Percentiles rank a stretch among this genome's conserved stretches.
Evolutionary conservation across 2,797 vertebrate species (phyloP).

Genomic region (Tokudaia muenninki): DNA sequence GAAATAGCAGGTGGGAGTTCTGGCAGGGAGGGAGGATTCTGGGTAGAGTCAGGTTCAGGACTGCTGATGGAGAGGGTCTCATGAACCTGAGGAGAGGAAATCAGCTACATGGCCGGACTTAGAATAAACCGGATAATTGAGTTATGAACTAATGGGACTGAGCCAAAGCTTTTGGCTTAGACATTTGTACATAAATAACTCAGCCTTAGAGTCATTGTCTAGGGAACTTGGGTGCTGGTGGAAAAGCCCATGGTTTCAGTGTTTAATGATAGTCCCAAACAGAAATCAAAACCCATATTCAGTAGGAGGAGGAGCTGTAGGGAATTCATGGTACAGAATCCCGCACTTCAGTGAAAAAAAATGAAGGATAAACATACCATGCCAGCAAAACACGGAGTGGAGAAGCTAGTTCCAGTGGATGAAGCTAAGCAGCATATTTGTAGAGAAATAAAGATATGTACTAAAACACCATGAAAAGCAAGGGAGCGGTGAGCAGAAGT

Average conservation of each 20-base stretch:
- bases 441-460: background rate
- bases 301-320: background rate
- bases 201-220: background rate
- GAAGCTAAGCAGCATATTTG: conserved; percentile 21
- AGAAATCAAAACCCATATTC: background rate
- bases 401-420: background rate
- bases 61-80: background rate
- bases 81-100: background rate
- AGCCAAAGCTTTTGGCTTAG: background rate
- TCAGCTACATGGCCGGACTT: background rate
- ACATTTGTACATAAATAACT: background rate
- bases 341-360: background rate
- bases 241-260: background rate
- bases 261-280: background rate
- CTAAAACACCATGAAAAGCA: conserved; percentile 27
- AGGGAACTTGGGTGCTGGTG: background rate
- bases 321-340: background rate
- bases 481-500: background rate
- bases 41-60: background rate
- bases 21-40: background rate
- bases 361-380: background rate
- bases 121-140: background rate
- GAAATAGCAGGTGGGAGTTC: background rate
- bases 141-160: background rate
- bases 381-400: background rate